Conservation (phyloP, 1,140 invertebrate species). For the Lysiphlebus fabarum region DNA sequence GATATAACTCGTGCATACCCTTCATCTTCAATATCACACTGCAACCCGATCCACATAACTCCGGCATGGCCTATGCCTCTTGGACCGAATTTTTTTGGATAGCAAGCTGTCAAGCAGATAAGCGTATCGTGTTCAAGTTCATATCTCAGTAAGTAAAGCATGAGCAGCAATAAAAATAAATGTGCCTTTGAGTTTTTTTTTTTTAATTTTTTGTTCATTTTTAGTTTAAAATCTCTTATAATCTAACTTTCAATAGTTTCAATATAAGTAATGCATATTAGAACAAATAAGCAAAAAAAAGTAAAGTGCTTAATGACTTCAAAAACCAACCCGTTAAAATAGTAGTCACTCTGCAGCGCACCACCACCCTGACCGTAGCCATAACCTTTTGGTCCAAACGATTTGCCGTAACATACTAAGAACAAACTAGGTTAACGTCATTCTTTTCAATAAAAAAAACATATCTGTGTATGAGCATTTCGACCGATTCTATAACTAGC, state of each 20-base stretch:
- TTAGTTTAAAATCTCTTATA: neutral
- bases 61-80: slow-evolving; percentile 79
- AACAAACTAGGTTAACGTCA: slow-evolving; percentile 46
- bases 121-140: too few relatives aligned
- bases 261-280: neutral
- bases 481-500: too few relatives aligned
- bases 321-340: slow-evolving; percentile 67
- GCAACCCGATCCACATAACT: slow-evolving; percentile 61
- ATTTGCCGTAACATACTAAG: slow-evolving; percentile 89
- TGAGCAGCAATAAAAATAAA: slow-evolving; percentile 43
- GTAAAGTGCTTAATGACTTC: neutral
- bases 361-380: slow-evolving; percentile 90
- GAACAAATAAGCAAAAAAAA: neutral
- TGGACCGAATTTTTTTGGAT: slow-evolving; percentile 74
- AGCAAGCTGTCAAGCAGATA: slow-evolving; percentile 62
- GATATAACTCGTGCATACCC: slow-evolving; percentile 48
- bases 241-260: too few relatives aligned
- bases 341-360: slow-evolving; percentile 81
- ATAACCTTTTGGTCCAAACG: slow-evolving; percentile 91
- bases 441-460: neutral
- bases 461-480: too few relatives aligned
- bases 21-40: slow-evolving; percentile 58
- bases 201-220: slow-evolving; percentile 13
- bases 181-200: slow-evolving; percentile 33
- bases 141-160: slow-evolving; percentile 32